Evolutionary conservation across 2,113 vertebrate species (phyloP), one percentile per base, ranked within the genome.

Genomic region (Aphyosemion australe): DNA sequence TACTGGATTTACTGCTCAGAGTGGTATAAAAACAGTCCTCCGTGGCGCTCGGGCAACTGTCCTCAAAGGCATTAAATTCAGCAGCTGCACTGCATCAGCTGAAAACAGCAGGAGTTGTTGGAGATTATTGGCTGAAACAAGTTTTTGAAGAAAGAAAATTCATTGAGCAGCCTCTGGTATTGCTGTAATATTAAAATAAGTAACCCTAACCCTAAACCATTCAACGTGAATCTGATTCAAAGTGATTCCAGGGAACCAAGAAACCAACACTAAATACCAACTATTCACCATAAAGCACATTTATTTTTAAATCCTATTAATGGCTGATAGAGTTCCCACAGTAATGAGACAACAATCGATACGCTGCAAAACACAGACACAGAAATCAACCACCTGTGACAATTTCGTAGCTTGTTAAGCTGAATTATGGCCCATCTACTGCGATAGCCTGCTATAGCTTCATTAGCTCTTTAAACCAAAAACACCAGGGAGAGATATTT

Each of bases 1-100:
- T 76, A 78, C 64, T 65, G 60, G 76, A 83, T 88, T 86, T 83
- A 83, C 82, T 69, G 64, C 69, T 68, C 52, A 26, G 49, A 76
- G 59, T 48, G 59, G 55, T 74, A 77, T 69, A 75, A 81, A 79
- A 59, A 37, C 56, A 65, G 65, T 67, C 34, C 55, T 69, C 19
- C 2, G 16, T 55, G 56, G 26, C 45, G 26, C 65, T 64, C 43
- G 56, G 26, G 32, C n/a, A 48, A 21, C 5, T 20, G 8, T 42
- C 6, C 37, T 72, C 12, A 19, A 54, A 65, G 69, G 50, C 15
- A 70, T 37, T 60, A 2, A 2, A 43, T 46, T 39, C 7, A 20
- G 34, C 51, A 42, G 16, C 31, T 63, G 41, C 16, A 66, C 43
- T 52, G 45, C 11, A n/a, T 69, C 7, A 32, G n/a, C 2, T 48